These are phyloP conservation scores for Chrysolina americana DNA, from an alignment of 2,888 invertebrate species.

Conservation along the genomic window DNA sequence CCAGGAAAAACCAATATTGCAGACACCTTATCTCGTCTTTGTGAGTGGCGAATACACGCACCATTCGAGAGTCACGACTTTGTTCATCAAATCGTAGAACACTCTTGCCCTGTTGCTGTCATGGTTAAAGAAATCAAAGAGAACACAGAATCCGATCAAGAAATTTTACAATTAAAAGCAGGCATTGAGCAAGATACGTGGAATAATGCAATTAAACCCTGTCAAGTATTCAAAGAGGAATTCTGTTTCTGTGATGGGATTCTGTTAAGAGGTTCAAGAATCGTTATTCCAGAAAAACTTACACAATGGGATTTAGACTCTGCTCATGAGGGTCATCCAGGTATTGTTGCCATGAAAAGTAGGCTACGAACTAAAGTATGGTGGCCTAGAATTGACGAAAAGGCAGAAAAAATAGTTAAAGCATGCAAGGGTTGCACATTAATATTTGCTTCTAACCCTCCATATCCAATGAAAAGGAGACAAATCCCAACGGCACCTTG, in stretches of 20 bases:
- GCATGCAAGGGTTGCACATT: conserved; percentile 50
- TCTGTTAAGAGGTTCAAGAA: conserved; percentile 48
- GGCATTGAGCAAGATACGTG: conserved; percentile 34
- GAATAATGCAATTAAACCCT: conserved; percentile 29
- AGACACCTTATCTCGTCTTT: too few relatives aligned
- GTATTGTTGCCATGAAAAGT: too few relatives aligned
- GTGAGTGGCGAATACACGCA: too few relatives aligned
- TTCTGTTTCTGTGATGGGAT: conserved; percentile 56
- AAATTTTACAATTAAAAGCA: conserved; percentile 27
- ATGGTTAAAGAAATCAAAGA: conserved; percentile 34
- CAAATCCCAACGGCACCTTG: conserved; percentile 48
- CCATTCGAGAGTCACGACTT: too few relatives aligned
- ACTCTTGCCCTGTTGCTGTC: conserved; percentile 42
- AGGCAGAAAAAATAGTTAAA: conserved; percentile 45
- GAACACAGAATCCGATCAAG: conserved; percentile 32
- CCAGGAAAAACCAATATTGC: too few relatives aligned
- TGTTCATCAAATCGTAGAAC: conserved; percentile 40
- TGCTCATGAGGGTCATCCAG: conserved; percentile 62
- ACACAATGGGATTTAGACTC: conserved; percentile 48
- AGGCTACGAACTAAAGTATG: conserved; percentile 62
- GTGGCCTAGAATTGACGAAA: conserved; percentile 57
- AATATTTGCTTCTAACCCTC: conserved; percentile 40
- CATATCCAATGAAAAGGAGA: conserved; percentile 48
- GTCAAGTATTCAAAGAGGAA: conserved; percentile 53
- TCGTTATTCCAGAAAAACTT: conserved; percentile 51